These are phyloP conservation scores for Dasyurus viverrinus DNA, from an alignment of 2,113 vertebrate genomes.

Conservation along the genomic window DNA sequence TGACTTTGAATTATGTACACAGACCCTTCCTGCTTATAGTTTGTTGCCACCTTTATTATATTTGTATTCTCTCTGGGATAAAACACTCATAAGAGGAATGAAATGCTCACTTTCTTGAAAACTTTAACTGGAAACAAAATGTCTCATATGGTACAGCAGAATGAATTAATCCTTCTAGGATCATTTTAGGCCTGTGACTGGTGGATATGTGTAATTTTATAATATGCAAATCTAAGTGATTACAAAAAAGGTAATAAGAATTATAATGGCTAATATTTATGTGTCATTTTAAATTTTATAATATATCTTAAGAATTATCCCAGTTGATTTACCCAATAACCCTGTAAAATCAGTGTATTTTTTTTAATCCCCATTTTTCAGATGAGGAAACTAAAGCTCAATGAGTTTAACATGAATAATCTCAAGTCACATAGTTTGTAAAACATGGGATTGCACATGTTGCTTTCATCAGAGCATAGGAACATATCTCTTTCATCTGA, in stretches of 20 bases:
- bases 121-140: background rate
- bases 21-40: background rate
- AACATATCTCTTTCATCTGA: slow-evolving; percentile 20
- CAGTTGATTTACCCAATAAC: background rate
- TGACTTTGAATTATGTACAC: background rate
- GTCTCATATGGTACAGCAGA: background rate
- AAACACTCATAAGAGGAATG: background rate
- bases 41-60: background rate
- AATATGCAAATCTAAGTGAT: background rate
- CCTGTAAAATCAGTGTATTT: background rate
- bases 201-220: background rate
- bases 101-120: background rate
- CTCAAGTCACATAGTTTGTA: background rate
- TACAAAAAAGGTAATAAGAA: background rate
- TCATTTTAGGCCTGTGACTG: background rate
- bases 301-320: background rate
- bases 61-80: background rate
- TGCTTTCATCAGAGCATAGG: background rate
- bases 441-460: background rate
- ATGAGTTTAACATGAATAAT: background rate
- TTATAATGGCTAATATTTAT: background rate
- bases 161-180: background rate
- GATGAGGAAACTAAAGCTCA: background rate
- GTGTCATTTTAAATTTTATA: background rate
- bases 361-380: background rate